Evolutionary conservation across 2,113 vertebrate genomes (phyloP).

Genomic region (Podarcis muralis): DNA sequence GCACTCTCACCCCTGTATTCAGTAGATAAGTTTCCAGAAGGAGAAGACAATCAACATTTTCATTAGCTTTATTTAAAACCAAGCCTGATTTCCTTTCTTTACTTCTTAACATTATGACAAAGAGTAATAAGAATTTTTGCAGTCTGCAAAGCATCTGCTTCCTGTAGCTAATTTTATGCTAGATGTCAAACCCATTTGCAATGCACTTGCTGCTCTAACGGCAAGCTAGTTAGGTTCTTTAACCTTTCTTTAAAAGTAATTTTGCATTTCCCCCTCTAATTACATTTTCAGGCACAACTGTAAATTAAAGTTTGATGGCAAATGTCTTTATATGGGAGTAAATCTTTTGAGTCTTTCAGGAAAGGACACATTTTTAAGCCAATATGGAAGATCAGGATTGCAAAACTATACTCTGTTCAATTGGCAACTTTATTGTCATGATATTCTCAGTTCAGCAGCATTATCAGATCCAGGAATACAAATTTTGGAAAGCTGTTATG

Average conservation of each 20-base stretch:
- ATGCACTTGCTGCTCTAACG: not conserved
- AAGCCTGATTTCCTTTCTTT: not conserved
- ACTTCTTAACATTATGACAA: not conserved
- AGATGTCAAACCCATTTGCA: not conserved
- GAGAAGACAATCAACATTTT: slow-evolving; percentile 1
- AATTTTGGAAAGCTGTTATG: not conserved
- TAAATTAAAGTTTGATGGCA: not conserved
- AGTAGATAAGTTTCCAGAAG: slow-evolving; percentile 9
- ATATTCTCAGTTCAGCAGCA: not conserved
- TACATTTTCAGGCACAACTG: not conserved
- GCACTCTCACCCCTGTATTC: not conserved
- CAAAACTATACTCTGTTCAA: not conserved
- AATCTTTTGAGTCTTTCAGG: not conserved
- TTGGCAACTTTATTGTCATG: not conserved
- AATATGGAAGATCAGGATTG: not conserved
- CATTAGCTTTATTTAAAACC: slow-evolving; percentile 13
- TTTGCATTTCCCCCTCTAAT: not conserved
- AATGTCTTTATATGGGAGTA: not conserved
- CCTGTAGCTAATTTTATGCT: slow-evolving; percentile 1
- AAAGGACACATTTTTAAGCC: not conserved
- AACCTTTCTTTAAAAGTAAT: slow-evolving; percentile 1
- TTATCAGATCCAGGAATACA: not conserved
- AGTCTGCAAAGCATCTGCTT: not conserved
- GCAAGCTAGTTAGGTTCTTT: not conserved
- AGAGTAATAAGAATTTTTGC: not conserved